Evolutionary conservation across 2,113 vertebrate species (phyloP).

Genomic region (Chaetodon trifascialis): DNA sequence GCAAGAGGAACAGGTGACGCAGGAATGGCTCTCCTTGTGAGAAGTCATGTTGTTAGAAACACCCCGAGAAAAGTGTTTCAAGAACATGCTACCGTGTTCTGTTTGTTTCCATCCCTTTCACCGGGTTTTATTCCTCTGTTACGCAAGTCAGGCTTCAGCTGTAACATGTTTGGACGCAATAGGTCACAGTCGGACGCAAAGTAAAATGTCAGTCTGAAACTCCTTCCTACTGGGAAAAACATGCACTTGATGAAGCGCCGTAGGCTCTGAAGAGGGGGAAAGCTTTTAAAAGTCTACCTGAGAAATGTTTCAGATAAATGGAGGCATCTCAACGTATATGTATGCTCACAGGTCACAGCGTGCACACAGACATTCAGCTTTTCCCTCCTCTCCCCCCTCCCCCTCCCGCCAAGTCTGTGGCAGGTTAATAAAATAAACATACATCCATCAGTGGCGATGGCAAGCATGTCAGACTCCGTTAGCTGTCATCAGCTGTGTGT

Average conservation of each 20-base stretch:
- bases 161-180: constrained; percentile 38
- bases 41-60: background rate
- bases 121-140: background rate
- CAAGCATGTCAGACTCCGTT: constrained; percentile 72
- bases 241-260: background rate
- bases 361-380: constrained; percentile 14
- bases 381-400: background rate
- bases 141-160: background rate
- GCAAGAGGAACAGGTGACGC: constrained; percentile 48
- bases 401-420: constrained; percentile 48
- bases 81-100: background rate
- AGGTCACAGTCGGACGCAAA: constrained; percentile 42
- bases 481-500: constrained; percentile 73
- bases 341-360: constrained; percentile 28
- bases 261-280: background rate
- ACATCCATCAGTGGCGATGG: constrained; percentile 71
- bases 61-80: background rate
- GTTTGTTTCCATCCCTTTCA: background rate
- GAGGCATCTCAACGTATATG: background rate
- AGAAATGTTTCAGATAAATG: constrained; percentile 30
- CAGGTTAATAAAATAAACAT: constrained; percentile 84
- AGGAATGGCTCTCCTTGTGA: constrained; percentile 27
- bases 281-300: background rate
- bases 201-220: constrained; percentile 49
- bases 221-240: constrained; percentile 3